Percentiles rank a stretch among this genome's conserved stretches.
phyloP scores from a whole-genome alignment of 2,888 invertebrate species.

The Lycophotia porphyrea region DNA sequence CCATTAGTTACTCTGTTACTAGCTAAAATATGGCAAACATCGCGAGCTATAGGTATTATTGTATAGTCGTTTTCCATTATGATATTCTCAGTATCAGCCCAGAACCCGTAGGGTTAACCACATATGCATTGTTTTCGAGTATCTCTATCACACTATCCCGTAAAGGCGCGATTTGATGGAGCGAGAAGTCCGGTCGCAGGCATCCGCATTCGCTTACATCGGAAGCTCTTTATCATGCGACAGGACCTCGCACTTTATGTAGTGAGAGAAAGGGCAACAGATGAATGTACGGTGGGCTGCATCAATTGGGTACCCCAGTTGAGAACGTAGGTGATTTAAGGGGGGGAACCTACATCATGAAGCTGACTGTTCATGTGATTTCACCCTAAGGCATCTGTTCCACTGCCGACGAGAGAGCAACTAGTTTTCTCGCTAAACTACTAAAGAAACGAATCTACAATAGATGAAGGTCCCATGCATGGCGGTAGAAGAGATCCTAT shows the following conservation, averaged over 20 bases:
- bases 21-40: neutral
- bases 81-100: neutral
- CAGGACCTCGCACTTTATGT: neutral
- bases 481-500: neutral
- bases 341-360: too few species aligned
- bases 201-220: neutral
- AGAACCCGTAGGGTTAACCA: too few species aligned
- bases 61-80: too few species aligned
- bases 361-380: too few species aligned
- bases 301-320: too few species aligned
- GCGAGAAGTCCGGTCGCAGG: neutral
- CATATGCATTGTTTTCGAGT: neutral
- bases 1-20: neutral
- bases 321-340: too few species aligned
- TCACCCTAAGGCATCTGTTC: too few species aligned
- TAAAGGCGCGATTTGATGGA: neutral
- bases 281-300: too few species aligned
- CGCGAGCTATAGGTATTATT: neutral
- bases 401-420: too few species aligned
- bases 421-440: neutral
- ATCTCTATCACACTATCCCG: neutral
- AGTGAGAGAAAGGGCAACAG: neutral
- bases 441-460: neutral
- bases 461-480: too few species aligned
- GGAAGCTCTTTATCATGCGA: neutral